A percentile compares a stretch with the other conserved stretches of the same genome.
Evolutionary conservation across 2,888 invertebrate genomes (phyloP).

Genomic region (Pristionchus japonicus): DNA sequence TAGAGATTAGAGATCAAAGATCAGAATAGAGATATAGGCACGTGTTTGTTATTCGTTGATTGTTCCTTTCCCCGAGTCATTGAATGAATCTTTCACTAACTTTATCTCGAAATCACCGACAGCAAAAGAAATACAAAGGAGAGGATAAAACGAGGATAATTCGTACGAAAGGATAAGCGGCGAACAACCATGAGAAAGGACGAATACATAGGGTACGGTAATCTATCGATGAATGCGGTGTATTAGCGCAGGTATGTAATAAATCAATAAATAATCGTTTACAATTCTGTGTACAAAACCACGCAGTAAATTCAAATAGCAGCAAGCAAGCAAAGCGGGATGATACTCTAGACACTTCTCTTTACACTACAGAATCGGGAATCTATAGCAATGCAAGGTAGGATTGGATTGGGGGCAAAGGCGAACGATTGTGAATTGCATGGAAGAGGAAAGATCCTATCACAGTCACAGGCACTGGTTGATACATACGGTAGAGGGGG

Average conservation of each 20-base stretch:
- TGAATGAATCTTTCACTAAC: slow-evolving; percentile 23
- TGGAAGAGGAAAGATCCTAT: slow-evolving; percentile 1
- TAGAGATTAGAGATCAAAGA: background rate
- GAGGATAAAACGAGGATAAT: slow-evolving; percentile 24
- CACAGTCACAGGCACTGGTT: slow-evolving; percentile 25
- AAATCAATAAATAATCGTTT: background rate
- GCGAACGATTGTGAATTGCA: background rate
- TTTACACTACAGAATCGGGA: background rate
- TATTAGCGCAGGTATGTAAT: background rate
- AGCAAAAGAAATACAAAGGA: slow-evolving; percentile 16
- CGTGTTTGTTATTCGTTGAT: background rate
- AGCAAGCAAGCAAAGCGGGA: slow-evolving; percentile 16
- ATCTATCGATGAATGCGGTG: background rate
- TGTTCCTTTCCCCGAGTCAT: background rate
- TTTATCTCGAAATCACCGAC: slow-evolving; percentile 38
- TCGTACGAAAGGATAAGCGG: background rate
- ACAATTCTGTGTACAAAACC: slow-evolving; percentile 15
- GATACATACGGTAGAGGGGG: slow-evolving; percentile 34
- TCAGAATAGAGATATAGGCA: background rate
- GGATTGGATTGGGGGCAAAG: too few species aligned
- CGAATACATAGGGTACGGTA: background rate
- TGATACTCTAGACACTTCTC: slow-evolving; percentile 21
- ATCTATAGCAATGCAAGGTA: background rate
- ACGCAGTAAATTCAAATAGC: background rate
- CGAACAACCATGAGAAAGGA: slow-evolving; percentile 13